Conservation (phyloP, 1,140 invertebrate genomes). For the Diorhabda elongata region DNA sequence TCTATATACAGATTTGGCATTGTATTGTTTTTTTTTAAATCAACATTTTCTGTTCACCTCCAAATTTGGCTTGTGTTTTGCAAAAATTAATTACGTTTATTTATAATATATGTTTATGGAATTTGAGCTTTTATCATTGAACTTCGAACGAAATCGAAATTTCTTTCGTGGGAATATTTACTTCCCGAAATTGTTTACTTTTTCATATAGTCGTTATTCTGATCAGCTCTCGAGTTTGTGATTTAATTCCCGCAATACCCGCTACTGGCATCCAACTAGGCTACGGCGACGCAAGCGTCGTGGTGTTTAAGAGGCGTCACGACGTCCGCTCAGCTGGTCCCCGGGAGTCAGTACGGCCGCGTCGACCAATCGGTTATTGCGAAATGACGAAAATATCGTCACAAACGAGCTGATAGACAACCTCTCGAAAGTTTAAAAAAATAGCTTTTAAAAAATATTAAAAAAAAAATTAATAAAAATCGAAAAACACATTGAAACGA, state of each 20-base stretch:
- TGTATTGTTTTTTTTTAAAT: too few relatives aligned
- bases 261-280: slow-evolving; percentile 6
- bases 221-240: too few relatives aligned
- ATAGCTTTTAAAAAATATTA: slow-evolving; percentile 13
- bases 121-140: too few relatives aligned
- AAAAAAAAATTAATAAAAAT: neutral
- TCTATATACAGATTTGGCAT: too few relatives aligned
- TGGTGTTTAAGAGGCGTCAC: slow-evolving; percentile 39
- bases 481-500: slow-evolving; percentile 45
- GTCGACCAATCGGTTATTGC: slow-evolving; percentile 27
- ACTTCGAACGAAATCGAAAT: too few relatives aligned
- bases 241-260: neutral
- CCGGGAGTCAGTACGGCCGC: slow-evolving; percentile 41
- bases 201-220: too few relatives aligned
- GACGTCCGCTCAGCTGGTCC: slow-evolving; percentile 35
- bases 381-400: slow-evolving; percentile 46
- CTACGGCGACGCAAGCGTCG: slow-evolving; percentile 32
- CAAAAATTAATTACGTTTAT: too few relatives aligned
- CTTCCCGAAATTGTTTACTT: too few relatives aligned
- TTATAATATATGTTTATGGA: too few relatives aligned
- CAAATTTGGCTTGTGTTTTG: too few relatives aligned
- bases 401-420: slow-evolving; percentile 52
- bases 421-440: slow-evolving; percentile 20
- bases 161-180: too few relatives aligned
- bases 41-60: too few relatives aligned